Base-by-base conservation (phyloP, 2,797 vertebrate species). In the Pantherophis vulpinus region DNA sequence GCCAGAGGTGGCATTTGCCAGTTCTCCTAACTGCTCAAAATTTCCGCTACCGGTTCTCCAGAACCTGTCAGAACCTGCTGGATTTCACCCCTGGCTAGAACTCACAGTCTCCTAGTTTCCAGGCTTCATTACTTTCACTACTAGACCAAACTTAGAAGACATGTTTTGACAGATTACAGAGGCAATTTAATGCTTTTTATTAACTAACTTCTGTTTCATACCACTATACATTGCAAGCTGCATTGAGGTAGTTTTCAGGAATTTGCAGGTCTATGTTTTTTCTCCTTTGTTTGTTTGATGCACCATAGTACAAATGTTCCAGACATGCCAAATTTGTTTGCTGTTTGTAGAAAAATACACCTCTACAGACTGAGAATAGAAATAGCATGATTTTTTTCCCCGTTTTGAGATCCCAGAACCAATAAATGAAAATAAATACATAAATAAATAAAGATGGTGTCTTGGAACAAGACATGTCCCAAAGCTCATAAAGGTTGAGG, bases 391-490 rank as follows among this genome's bases (percentile, higher is more conserved):
- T 14, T 70, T 88, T 79, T 74, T 60, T 59, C 51, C 79, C 37
- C 23, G 10, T 83, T 74, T 54, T 58, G 83, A 51, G 58, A 60
- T 86, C 29, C 92, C 58, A 92, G 70, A 83, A 89, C 51, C 58
- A 54, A 55, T 89, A 92, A 89, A 89, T 37, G 88, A 89, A 92
- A 83, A 47, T 47, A 83, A 83, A 83, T 74, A 74, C 66, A 74
- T 23, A 42, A 47, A 47, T 47, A 47, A 47, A 47, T 23, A 83
- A 47, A 83, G 55, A 89, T 86, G 61, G 14, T 32, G 56, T 56
- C 29, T 89, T 37, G 12, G 63, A 83, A n/a, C 20, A 89, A 32
- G 66, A 54, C 32, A 74, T 42, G 11, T 54, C 56, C 29, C 91
- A 79, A 89, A 89, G 87, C 70, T 92, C 70, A 86, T 54, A 92